Percentiles rank a stretch among this genome's conserved stretches.
phyloP scores from a whole-genome alignment of 35 echinoderm and acorn worm genomes.

The Apostichopus parvimensis region DNA sequence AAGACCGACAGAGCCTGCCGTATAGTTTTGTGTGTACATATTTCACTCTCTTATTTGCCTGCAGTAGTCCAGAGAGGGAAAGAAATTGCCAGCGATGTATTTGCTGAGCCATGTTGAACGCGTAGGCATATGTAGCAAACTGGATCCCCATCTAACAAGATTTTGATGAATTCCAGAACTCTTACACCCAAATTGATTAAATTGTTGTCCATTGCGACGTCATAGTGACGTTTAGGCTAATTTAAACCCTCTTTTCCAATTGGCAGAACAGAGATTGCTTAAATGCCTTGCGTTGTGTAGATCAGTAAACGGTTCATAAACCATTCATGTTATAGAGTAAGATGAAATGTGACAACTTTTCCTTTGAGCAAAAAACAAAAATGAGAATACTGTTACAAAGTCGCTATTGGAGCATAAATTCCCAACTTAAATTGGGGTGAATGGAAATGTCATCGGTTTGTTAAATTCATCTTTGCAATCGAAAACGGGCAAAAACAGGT shows the following conservation, averaged over 20 bases:
- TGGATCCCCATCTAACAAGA: not conserved
- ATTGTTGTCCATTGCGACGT: conserved; percentile 1
- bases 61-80: too few relatives aligned
- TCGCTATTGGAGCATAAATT: not conserved
- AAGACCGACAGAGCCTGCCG: too few relatives aligned
- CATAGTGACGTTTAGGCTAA: not conserved
- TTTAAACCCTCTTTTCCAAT: not conserved
- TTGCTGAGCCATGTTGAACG: too few relatives aligned
- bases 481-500: too few relatives aligned
- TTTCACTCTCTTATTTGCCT: too few relatives aligned
- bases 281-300: not conserved
- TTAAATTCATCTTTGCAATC: too few relatives aligned
- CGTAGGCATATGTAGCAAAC: not conserved
- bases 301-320: not conserved
- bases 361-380: not conserved
- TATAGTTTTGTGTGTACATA: too few relatives aligned
- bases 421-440: too few relatives aligned
- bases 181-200: not conserved
- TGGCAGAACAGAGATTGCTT: not conserved
- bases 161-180: conserved; percentile 13
- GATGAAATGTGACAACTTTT: not conserved
- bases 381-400: not conserved
- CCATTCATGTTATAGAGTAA: not conserved
- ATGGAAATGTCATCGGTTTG: too few relatives aligned
- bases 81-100: too few relatives aligned